Conservation (phyloP, 2,797 vertebrate species). For the Catamblyrhynchus diadema region DNA sequence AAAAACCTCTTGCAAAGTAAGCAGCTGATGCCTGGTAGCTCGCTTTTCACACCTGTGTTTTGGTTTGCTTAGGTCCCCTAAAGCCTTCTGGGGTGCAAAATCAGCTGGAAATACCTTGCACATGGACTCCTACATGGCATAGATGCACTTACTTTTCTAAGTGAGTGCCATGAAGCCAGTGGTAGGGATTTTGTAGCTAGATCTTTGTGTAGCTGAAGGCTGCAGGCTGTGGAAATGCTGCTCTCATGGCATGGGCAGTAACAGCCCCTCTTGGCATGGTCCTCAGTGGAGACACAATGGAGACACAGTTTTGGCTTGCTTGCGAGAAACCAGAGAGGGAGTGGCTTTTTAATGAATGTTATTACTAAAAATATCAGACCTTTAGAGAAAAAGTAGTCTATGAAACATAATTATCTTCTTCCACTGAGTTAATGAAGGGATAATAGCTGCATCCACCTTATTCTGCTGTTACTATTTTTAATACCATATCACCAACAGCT, state of each 20-base stretch:
- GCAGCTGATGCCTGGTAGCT: neutral
- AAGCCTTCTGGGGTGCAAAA: neutral
- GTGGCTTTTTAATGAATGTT: neutral
- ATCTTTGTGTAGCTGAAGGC: neutral
- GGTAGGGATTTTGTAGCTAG: neutral
- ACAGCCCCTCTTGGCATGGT: fast-evolving
- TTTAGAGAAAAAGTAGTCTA: neutral
- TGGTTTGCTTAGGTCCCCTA: neutral
- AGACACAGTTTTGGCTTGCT: neutral
- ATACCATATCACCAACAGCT: neutral
- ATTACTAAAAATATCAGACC: neutral
- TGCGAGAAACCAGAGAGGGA: neutral
- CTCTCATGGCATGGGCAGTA: fast-evolving
- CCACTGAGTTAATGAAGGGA: neutral
- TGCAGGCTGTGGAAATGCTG: neutral
- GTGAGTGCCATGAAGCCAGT: neutral
- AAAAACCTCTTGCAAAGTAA: neutral
- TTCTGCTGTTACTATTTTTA: neutral
- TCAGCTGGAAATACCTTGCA: neutral
- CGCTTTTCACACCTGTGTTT: neutral
- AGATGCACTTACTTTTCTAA: neutral
- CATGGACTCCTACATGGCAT: neutral
- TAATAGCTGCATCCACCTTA: neutral
- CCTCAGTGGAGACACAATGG: neutral
- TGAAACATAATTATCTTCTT: neutral